Evolutionary conservation across 2,797 vertebrate species (phyloP).

Genomic region (Apodemus agrarius): DNA sequence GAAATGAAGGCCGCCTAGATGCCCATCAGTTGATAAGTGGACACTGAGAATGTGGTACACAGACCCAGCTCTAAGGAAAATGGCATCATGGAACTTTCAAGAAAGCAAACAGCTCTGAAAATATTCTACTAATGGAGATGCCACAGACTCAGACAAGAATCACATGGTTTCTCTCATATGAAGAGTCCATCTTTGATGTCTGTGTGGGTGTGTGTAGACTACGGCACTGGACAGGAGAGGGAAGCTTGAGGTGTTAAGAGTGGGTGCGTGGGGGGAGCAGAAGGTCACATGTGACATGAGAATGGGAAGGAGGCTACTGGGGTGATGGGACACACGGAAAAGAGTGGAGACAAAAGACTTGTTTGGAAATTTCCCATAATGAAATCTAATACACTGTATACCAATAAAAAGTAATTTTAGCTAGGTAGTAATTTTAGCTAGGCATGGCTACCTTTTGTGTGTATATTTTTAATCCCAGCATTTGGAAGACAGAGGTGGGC

Average conservation of each 20-base stretch:
- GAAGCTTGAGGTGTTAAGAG: neutral
- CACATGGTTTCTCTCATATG: neutral
- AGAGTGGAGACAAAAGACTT: neutral
- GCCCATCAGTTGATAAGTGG: neutral
- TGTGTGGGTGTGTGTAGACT: neutral
- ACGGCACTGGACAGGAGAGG: neutral
- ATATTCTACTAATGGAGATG: neutral
- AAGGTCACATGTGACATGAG: neutral
- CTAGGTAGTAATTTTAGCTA: neutral
- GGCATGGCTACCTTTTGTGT: neutral
- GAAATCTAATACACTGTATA: neutral
- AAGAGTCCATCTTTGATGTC: neutral
- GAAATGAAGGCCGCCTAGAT: neutral
- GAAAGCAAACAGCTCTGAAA: neutral
- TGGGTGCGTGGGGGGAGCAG: no score
- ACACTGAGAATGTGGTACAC: neutral
- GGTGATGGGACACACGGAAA: neutral
- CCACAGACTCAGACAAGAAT: neutral
- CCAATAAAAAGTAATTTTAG: neutral
- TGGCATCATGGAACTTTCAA: neutral
- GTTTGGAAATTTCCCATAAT: neutral
- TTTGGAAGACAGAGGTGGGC: neutral
- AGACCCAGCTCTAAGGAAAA: neutral
- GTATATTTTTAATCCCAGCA: neutral
- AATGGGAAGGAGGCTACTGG: neutral